Base-by-base conservation (phyloP, 2,113 vertebrate genomes). In the Bothrops jararaca region DNA sequence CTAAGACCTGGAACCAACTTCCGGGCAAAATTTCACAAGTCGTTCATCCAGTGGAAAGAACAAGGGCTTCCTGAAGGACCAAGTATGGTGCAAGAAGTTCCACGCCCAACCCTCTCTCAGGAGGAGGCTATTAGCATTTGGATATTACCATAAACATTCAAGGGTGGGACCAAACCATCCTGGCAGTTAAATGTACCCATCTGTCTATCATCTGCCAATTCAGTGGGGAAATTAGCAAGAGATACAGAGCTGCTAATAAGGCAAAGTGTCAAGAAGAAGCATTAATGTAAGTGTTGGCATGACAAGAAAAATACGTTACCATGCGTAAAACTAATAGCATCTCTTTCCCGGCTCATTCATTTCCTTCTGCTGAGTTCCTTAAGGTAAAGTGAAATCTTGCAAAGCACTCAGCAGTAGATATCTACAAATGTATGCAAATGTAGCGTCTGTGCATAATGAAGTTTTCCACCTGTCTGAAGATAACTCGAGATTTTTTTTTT, bases 181-280 rank as follows among this genome's bases (percentile, higher is more conserved):
- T 95, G 95, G 86, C 52, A 45, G 85, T 92, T 86, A 91, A 95
- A 95, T 93, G 85, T 87, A 94, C 92, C 91, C 93, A 93, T 94
- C 95, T 94, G 93, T 95, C 95, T 95, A 95, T 97, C 96, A 96
- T 50, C 69, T 86, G 87, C 69, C n/a, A 86, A 91, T 94, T 95
- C 94, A 58, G 88, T 29, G 91, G 92, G 91, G 91, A 94, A 50
- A 94, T 93, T 95, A 96, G 95, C 92, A 94, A 96, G 91, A 95
- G 91, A 93, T 95, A 95, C 42, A 87, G 91, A 96, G 92, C 93
- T 88, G 92, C 95, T 97, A 95, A 96, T 96, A 95, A 95, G 94
- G 94, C 88, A 93, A 95, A 92, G 90, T 94, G 94, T 96, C 95
- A 96, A 93, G 91, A 89, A 88, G 4, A 93, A 95, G 90, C 88